These are phyloP conservation scores for Salticus scenicus DNA, from an alignment of 2,888 invertebrate species.

Conservation along the genomic window DNA sequence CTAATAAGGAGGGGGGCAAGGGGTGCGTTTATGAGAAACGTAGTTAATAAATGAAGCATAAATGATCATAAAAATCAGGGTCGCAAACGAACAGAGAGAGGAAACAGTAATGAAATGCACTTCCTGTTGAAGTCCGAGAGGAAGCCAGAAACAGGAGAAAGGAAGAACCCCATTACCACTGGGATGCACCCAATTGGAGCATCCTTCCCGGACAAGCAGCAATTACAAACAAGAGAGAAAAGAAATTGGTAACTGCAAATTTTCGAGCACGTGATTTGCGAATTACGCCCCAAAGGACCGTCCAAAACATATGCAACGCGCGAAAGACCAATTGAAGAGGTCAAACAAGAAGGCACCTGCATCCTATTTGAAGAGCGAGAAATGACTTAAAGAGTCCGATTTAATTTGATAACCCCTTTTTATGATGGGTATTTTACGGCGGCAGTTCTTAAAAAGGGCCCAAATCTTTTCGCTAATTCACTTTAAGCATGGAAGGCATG, in stretches of 20 bases:
- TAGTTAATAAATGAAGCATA: constrained; percentile 1
- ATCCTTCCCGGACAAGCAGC: constrained; percentile 36
- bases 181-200: constrained; percentile 65
- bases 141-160: constrained; percentile 38
- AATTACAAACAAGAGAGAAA: constrained; percentile 12
- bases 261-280: constrained; percentile 18
- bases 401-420: no score
- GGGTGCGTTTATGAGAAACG: background rate
- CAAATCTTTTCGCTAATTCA: no score
- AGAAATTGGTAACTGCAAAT: background rate
- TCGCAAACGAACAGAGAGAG: constrained; percentile 9
- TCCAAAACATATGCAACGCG: background rate
- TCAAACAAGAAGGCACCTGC: background rate
- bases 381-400: no score
- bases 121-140: constrained; percentile 38
- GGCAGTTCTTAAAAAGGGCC: no score
- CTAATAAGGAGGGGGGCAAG: no score
- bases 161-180: constrained; percentile 57
- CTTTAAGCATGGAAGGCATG: no score
- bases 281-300: background rate
- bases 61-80: constrained; percentile 31
- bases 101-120: constrained; percentile 41
- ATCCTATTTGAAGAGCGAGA: no score
- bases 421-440: background rate
- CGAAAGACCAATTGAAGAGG: background rate